Evolutionary conservation across 64 coral and sea anemone genomes (phyloP), one percentile per base, ranked within the genome.

Genomic region (Stylophora pistillata): DNA sequence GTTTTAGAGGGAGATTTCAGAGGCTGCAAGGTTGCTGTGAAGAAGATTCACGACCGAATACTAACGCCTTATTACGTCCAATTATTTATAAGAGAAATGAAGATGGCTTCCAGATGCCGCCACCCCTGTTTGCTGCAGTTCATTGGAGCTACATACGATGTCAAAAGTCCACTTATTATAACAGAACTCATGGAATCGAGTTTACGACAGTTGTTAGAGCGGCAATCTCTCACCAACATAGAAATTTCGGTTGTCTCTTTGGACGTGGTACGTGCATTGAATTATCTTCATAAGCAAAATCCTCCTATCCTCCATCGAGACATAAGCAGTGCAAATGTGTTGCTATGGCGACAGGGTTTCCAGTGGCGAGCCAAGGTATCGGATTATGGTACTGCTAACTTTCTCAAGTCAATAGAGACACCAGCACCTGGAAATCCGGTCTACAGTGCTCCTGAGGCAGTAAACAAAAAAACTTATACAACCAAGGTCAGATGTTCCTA

Each of bases 171-270:
- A n/a, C n/a, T n/a, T n/a, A n/a, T n/a, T n/a, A 68, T 97, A 1
- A 93, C 78, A 5, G 95, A 97, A 21, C 23, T 93, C 30, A 57
- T 97, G 77, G 83, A 90, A 3, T 87, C 63, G 0, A 93, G 90
- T 61, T 64, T 96, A 18, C 85, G 87, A 53, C 12, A 18, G 20
- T 26, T 80, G 6, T 78, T 87, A 1, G 68, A 53, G 0, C 56
- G 77, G 20, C 70, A 60, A 76, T 20, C 41, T 2, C 71, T 85
- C 5, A 47, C 25, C 13, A 11, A 16, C 15, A 29, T 1, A 27
- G 78, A 89, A 60, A 71, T 41, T 27, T 9, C 47, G 5, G 62
- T 30, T 18, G 84, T 90, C 41, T 53, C 77, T 66, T 23, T 72
- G 2, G 88, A 90, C 74, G 78, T 81, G 30, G 77, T 78, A 21